Base-by-base conservation (phyloP, 2,797 vertebrate genomes). In the Gallinago nigripennis region DNA sequence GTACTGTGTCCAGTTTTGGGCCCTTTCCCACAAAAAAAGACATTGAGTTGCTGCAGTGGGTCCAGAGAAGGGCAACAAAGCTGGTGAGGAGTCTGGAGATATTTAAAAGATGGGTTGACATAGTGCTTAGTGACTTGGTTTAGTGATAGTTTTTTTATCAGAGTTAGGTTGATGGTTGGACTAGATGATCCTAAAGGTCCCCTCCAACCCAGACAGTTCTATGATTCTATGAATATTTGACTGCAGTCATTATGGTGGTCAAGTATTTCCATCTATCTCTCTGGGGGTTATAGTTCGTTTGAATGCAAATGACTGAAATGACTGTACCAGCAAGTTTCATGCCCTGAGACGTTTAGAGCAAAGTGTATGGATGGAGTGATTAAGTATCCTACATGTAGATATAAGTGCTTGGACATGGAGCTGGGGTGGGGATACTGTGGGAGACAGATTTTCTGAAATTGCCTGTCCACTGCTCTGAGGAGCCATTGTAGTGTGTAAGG, bases 241-340 rank as follows among this genome's bases (percentile, higher is more conserved):
- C 1, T 95, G 8, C 21, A 13, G 15, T 20, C 80, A 7, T 1
- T 50, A 20, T 3, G 6, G 0, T 0, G 0, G 3, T 0, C 0
- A 0, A 4, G 6, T 3, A 4, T 0, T 24, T 1, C 15, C 33
- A 65, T 0, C 24, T 92, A 28, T 16, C 2, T 0, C 16, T 78
- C 91, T 0, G 82, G 94, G 31, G 86, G 84, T 5, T 5, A 1
- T 8, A 33, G 95, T n/a, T 2, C 10, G 1, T 97, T 97, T 88
- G 8, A 23, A 3, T 97, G 96, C 71, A 37, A 37, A 37, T 37
- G 0, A 1, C 1, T 0, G 3, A 37, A 37, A 37, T 37, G 0
- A 1, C 1, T 0, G 3, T 2, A 23, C 33, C 0, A 0, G 0
- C 0, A 0, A 11, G 24, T 6, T 30, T 79, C 72, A 30, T 6